These are phyloP conservation scores for Himalopsyche phryganea DNA, from an alignment of 1,140 invertebrate genomes.

Conservation along the genomic window DNA sequence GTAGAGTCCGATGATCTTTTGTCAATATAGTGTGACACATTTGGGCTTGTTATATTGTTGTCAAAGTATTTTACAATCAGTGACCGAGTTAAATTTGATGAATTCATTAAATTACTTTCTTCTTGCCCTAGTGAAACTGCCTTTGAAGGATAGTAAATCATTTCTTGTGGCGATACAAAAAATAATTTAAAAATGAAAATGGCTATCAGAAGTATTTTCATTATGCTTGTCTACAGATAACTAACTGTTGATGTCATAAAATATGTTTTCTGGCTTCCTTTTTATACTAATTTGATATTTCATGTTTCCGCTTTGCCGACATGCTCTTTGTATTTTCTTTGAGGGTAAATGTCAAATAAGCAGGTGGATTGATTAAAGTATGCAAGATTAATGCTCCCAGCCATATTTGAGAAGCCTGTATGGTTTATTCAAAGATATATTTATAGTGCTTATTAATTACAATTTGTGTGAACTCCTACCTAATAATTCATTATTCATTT, in stretches of 20 bases:
- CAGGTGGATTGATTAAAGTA: conserved; percentile 53
- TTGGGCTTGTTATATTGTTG: not conserved
- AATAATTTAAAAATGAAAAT: too few species aligned
- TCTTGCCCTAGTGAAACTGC: conserved; percentile 7
- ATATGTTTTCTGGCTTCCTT: too few species aligned
- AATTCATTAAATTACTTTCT: not conserved
- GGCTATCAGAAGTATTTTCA: too few species aligned
- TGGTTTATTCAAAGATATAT: too few species aligned
- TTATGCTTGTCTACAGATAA: too few species aligned
- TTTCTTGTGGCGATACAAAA: conserved; percentile 14
- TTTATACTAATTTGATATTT: too few species aligned
- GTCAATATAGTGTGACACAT: conserved; percentile 2
- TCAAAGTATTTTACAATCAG: not conserved
- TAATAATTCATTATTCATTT: too few species aligned
- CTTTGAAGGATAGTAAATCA: conserved; percentile 22
- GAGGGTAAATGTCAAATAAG: conserved; percentile 36
- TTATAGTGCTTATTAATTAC: too few species aligned
- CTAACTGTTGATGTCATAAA: too few species aligned
- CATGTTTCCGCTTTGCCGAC: not conserved
- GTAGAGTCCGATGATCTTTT: conserved; percentile 45
- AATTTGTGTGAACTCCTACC: too few species aligned
- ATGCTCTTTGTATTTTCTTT: conserved; percentile 2
- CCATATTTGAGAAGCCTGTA: too few species aligned
- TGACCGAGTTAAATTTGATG: not conserved
- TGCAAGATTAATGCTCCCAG: conserved; percentile 30